These are phyloP conservation scores for Monopterus albus DNA, from an alignment of 2,113 vertebrate genomes.

Conservation along the genomic window DNA sequence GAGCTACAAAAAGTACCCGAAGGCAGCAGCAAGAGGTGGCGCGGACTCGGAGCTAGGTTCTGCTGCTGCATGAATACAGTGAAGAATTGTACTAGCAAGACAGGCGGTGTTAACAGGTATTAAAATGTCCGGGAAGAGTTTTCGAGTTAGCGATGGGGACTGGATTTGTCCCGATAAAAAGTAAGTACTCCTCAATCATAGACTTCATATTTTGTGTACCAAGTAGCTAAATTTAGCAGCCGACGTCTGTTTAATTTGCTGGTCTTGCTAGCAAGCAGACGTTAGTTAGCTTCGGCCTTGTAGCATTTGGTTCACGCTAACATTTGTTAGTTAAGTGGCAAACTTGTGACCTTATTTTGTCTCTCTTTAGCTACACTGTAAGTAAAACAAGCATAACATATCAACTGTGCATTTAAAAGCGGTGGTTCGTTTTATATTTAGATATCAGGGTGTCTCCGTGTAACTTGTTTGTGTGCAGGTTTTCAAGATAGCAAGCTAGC, in stretches of 20 bases:
- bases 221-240: rapidly evolving
- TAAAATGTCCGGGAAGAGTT: constrained; percentile 96
- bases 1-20: constrained; percentile 1
- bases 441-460: rapidly evolving
- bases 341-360: background rate
- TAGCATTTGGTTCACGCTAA: constrained; percentile 24
- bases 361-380: rapidly evolving
- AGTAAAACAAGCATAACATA: rapidly evolving
- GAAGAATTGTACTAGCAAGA: constrained; percentile 28
- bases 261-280: constrained; percentile 24
- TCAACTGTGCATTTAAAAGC: no score
- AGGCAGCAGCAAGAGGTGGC: constrained; percentile 36
- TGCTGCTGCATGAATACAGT: constrained; percentile 14
- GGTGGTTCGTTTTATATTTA: rapidly evolving
- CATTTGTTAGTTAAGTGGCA: background rate
- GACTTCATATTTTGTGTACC: rapidly evolving
- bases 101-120: constrained; percentile 11
- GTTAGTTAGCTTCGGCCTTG: constrained; percentile 62
- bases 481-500: constrained; percentile 1
- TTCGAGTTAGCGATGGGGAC: constrained; percentile 97
- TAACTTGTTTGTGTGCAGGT: background rate
- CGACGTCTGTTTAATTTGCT: background rate
- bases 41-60: background rate
- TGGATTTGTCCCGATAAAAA: constrained; percentile 99
- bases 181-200: constrained; percentile 76